These are phyloP conservation scores for Drosophila tani DNA, from an alignment of 1,140 invertebrate species.

Conservation along the genomic window DNA sequence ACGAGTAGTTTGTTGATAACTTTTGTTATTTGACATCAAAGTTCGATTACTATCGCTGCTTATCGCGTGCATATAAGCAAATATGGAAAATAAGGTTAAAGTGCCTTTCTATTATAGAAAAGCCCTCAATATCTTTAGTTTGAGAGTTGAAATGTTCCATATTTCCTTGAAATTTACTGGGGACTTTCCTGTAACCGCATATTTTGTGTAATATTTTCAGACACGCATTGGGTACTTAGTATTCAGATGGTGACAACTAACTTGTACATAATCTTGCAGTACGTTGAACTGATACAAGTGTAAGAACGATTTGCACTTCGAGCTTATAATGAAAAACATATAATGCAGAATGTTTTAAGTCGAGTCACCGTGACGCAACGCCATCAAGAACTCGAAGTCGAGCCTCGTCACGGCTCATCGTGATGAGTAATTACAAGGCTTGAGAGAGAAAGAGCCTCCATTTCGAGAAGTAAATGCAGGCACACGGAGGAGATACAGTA, in stretches of 20 bases:
- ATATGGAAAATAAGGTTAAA: slow-evolving; percentile 15
- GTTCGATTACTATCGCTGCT: slow-evolving; percentile 31
- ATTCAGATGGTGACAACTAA: slow-evolving; percentile 3
- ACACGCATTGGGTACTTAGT: slow-evolving; percentile 2
- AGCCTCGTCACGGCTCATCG: slow-evolving; percentile 43
- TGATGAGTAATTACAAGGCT: slow-evolving; percentile 36
- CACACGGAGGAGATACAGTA: not conserved
- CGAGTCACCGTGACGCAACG: slow-evolving; percentile 46
- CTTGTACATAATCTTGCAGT: slow-evolving; percentile 14
- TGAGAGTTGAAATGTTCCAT: not conserved
- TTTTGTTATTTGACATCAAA: slow-evolving; percentile 37
- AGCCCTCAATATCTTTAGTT: not conserved
- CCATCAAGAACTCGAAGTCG: slow-evolving; percentile 34
- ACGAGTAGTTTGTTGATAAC: slow-evolving; percentile 18
- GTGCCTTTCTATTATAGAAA: slow-evolving; percentile 1
- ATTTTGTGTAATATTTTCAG: slow-evolving; percentile 7
- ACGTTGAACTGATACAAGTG: slow-evolving; percentile 46
- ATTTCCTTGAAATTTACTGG: not conserved
- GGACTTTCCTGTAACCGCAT: not conserved
- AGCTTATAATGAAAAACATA: not conserved
- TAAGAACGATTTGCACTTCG: slow-evolving; percentile 14
- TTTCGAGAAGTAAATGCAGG: slow-evolving; percentile 1
- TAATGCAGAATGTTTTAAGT: slow-evolving; percentile 29
- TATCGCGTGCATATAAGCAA: slow-evolving; percentile 18
- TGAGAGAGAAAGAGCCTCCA: slow-evolving; percentile 7